Evolutionary conservation across 2,888 invertebrate genomes (phyloP), one percentile per base, ranked within the genome.

Genomic region (Tetramorium bicarinatum): DNA sequence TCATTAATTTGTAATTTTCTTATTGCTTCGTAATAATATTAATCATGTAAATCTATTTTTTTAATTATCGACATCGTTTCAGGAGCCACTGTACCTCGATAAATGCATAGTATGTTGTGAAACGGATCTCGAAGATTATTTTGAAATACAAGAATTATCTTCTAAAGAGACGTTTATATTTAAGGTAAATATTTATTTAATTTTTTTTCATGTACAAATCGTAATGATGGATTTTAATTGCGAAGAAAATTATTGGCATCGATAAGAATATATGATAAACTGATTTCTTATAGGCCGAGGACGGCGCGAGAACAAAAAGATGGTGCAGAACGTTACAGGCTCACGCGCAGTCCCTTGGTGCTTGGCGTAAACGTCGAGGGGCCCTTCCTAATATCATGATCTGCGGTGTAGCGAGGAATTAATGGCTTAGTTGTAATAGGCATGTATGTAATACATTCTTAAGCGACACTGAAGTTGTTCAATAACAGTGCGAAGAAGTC

Each of bases 341-440:
- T 93, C 98, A 99, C 94, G 98, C 98, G 38, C 98, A 98, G 94
- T 98, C 98, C 83, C 97, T 99, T 90, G 99, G 99, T 84, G 97
- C 98, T 9, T 99, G 99, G 99, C 96, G 99, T 76, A 97, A 97
- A 94, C 96, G 99, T 87, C 96, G 99, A 54, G 98, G 98, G 93
- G 99, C 99, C 8, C 96, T 99, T 91, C 98, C 99, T n/a, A 99
- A 99, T 94, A 99, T 99, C 90, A 99, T 99, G 98, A 98, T 99
- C 93, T 98, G 98, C 94, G 98, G 98, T 75, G 94, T 95, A 18
- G 92, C 93, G 9, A 91, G 95, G 85, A 94, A 93, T 85, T 94
- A 92, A 90, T 15, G 7, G 47, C 29, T 54, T 29, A 75, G 77
- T 67, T 67, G 15, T 52, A 74, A 74, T 69, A 83, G 41, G 69